A percentile compares a stretch with the other conserved stretches of the same genome.
Conservation (phyloP, 30 jellyfish, hydroid and myxozoan genomes). For the Pelagia noctiluca region DNA sequence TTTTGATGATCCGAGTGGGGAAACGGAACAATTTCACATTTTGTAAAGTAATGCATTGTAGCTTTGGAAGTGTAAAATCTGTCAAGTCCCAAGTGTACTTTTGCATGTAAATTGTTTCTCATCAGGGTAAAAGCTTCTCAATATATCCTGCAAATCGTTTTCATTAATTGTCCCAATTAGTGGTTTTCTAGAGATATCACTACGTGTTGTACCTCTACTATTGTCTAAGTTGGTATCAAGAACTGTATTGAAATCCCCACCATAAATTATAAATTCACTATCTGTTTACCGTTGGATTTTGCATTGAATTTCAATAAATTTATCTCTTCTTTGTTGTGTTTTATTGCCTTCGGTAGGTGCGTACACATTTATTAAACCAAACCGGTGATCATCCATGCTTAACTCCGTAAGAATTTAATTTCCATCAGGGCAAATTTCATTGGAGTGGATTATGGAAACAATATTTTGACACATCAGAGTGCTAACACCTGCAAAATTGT, state of each 20-base stretch:
- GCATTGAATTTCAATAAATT: background rate
- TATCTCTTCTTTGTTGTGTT: background rate
- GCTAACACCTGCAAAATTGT: background rate
- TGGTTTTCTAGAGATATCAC: background rate
- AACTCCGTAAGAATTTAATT: background rate
- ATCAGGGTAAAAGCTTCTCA: background rate
- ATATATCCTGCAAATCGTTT: background rate
- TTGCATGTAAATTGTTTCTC: background rate
- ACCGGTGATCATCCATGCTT: background rate
- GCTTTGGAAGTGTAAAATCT: background rate
- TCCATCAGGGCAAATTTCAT: background rate
- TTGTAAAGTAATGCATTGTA: background rate
- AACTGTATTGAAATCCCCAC: constrained; percentile 1
- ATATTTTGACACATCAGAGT: background rate
- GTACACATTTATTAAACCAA: background rate
- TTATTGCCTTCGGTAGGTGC: background rate
- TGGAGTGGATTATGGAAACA: background rate
- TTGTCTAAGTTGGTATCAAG: background rate
- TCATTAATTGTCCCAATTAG: background rate
- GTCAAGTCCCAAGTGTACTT: background rate
- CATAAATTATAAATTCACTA: background rate
- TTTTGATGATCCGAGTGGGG: constrained; percentile 3
- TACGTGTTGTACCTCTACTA: background rate
- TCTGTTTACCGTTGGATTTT: background rate
- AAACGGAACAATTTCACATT: background rate